Evolutionary conservation across 2,113 vertebrate species (phyloP).

Genomic region (Pheucticus melanocephalus): DNA sequence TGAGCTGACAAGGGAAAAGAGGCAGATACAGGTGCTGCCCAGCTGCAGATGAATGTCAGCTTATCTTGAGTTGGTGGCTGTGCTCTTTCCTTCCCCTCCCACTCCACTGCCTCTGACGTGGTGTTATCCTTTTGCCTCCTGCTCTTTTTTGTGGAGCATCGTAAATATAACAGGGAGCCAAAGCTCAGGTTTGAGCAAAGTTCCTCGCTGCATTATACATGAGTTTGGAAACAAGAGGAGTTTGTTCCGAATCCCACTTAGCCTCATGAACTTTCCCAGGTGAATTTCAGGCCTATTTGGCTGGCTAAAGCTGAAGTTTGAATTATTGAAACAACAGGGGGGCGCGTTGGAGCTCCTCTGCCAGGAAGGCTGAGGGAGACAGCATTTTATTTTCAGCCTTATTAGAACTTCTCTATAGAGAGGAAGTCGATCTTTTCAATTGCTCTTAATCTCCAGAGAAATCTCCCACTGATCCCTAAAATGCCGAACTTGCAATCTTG

Average conservation of each 20-base stretch:
- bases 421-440: slow-evolving; percentile 63
- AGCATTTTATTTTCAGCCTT: slow-evolving; percentile 61
- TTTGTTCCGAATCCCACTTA: slow-evolving; percentile 46
- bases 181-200: slow-evolving; percentile 10
- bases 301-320: slow-evolving; percentile 50
- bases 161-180: background rate
- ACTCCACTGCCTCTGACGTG: background rate
- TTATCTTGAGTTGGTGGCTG: background rate
- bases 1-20: background rate
- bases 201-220: slow-evolving; percentile 59
- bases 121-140: background rate
- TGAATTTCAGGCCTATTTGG: slow-evolving; percentile 57
- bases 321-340: slow-evolving; percentile 56
- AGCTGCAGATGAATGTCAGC: background rate
- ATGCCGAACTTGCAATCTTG: slow-evolving; percentile 52
- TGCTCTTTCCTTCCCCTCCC: background rate
- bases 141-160: background rate
- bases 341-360: background rate
- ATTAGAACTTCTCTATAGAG: slow-evolving; percentile 64
- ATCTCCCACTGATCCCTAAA: slow-evolving; percentile 63
- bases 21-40: background rate
- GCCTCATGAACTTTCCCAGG: slow-evolving; percentile 38
- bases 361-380: background rate
- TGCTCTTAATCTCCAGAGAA: slow-evolving; percentile 63
- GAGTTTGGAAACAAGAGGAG: slow-evolving; percentile 51